phyloP scores from a whole-genome alignment of 2,888 invertebrate species.

The Metacarcinus magister region DNA sequence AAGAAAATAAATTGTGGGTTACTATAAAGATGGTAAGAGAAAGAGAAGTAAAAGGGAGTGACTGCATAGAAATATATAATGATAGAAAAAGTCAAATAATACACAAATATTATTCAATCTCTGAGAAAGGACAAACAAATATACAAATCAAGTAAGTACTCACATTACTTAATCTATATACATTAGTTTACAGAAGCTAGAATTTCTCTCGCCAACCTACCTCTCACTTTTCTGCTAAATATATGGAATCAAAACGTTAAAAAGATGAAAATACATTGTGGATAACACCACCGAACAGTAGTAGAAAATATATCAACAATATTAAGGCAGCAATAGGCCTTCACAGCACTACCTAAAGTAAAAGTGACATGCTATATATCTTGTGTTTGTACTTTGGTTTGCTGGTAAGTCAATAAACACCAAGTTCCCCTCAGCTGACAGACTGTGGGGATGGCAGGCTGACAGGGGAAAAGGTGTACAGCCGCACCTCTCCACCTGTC shows the following conservation, averaged over 20 bases:
- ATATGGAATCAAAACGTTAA: neutral
- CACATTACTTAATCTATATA: neutral
- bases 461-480: constrained; percentile 72
- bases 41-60: too few species aligned
- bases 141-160: too few species aligned
- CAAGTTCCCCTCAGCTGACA: neutral
- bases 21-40: too few species aligned
- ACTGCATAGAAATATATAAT: neutral
- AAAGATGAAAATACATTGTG: neutral
- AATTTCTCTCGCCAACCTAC: neutral
- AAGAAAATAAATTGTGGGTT: too few species aligned
- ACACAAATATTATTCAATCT: too few species aligned
- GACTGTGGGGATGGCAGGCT: constrained; percentile 52
- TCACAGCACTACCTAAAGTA: neutral
- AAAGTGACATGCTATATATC: neutral
- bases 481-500: constrained; percentile 67
- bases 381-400: neutral
- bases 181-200: neutral
- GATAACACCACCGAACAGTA: neutral
- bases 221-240: neutral
- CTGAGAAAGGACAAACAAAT: too few species aligned
- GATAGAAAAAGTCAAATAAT: too few species aligned
- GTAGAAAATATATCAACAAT: neutral
- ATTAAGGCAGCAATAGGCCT: neutral
- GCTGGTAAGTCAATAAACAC: neutral